Evolutionary conservation across 2,113 vertebrate species (phyloP), one percentile per base, ranked within the genome.

Genomic region (Astatotilapia flaviijosephi): DNA sequence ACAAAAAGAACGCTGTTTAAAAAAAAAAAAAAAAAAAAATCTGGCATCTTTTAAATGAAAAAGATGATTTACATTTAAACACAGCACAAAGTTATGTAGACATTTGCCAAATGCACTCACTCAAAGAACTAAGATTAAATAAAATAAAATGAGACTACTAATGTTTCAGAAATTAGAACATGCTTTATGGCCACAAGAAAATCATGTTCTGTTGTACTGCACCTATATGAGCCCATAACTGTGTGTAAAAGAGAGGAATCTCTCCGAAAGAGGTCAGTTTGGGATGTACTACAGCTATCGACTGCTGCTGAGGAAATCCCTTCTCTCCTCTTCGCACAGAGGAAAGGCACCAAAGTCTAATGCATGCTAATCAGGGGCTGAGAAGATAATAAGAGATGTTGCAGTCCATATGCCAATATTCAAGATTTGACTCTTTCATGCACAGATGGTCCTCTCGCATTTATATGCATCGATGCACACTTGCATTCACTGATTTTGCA

Each of bases 301-400:
- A 91, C 91, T 94, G 83, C 58, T 87, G 83, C 79, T 54, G 91
- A 95, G 92, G 93, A 93, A 94, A 94, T 93, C 93, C 94, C 94
- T 83, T 91, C 87, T 92, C 47, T 73, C 85, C 54, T 82, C 60
- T 79, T 80, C 70, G 90, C 92, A 92, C 85, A 85, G 65, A 62
- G 60, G 62, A 86, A 31, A 86, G 62, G 75, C 83, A 84, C 70
- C 85, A 79, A 75, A 86, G 86, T 86, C 85, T 85, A 88, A 62
- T 83, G 90, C 91, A 95, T 92, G 91, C 84, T 92, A 92, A 94
- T 90, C 91, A 89, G 84, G 42, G 53, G 82, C 91, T 93, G 83
- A 88, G 77, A 85, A 75, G 91, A 90, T 88, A 84, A 90, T 86
- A 80, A 49, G 70, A 86, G 82, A 33, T 56, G 77, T 82, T 17